phyloP scores from a whole-genome alignment of 2,797 vertebrate genomes.

The Nannoperca obscura region DNA sequence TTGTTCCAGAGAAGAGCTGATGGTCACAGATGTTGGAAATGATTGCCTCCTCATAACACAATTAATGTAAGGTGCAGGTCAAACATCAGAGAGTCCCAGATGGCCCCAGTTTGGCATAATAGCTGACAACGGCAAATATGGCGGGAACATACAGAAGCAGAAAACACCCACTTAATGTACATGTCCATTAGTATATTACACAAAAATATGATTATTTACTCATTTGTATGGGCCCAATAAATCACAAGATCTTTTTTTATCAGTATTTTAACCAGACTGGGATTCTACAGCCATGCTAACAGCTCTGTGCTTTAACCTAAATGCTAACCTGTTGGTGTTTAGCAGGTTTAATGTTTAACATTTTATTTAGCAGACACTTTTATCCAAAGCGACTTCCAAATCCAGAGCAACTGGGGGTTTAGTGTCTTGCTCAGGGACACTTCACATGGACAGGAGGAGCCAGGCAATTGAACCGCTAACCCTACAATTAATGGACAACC shows the following conservation, averaged over 20 bases:
- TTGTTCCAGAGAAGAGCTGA: not conserved
- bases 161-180: not conserved
- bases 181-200: not conserved
- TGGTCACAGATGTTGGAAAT: not conserved
- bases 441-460: too few relatives aligned
- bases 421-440: too few relatives aligned
- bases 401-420: too few relatives aligned
- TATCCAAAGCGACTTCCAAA: too few relatives aligned
- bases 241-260: not conserved
- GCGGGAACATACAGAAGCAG: not conserved
- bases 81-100: not conserved
- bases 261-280: not conserved
- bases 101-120: not conserved
- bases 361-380: too few relatives aligned
- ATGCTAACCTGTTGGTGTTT: not conserved
- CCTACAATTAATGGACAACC: too few relatives aligned
- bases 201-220: not conserved
- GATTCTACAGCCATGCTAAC: not conserved
- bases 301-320: not conserved
- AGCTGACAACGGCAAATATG: not conserved
- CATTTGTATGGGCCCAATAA: not conserved
- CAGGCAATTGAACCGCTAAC: too few relatives aligned
- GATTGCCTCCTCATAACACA: not conserved
- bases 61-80: constrained; percentile 11
- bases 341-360: not conserved